These are phyloP conservation scores for western clawed frog (Xenopus tropicalis) DNA, from an alignment of 2,113 vertebrate species.

Conservation along the genomic window UCB_Xtro_10.0 CM004445.2:33250001-33250500, in stretches of 20 bases:
- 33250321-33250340: slow-evolving; percentile 21
- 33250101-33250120: no score
- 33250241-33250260: no score
- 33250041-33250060: slow-evolving; percentile 15
- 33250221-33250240: no score
- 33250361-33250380: background rate
- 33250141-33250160: background rate
- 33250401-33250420: background rate
- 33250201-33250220: no score
- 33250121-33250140: background rate
- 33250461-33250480: no score
- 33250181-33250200: no score
- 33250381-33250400: background rate
- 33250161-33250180: no score
- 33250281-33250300: background rate
- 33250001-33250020: background rate
- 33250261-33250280: slow-evolving; percentile 13
- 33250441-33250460: no score
- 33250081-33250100: no score
- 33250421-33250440: no score
- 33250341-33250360: background rate
- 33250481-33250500: no score
- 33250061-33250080: background rate
- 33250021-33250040: background rate
- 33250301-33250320: background rate